A percentile compares a stretch with the other conserved stretches of the same genome.
Conservation (phyloP, 2,113 vertebrate species). For the Cathartes aura region DNA sequence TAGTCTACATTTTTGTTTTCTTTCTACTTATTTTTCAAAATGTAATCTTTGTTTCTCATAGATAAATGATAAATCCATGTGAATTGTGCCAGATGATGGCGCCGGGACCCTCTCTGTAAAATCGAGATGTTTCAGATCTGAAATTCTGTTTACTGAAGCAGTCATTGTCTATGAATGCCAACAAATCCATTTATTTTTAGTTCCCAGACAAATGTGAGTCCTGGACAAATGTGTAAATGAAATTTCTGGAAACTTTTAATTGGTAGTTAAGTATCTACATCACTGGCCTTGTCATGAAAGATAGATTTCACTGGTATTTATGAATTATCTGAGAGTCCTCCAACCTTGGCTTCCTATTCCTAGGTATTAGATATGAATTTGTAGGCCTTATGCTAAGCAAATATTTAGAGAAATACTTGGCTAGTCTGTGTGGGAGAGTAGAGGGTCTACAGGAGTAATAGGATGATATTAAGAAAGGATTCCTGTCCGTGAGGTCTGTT, state of each 20-base stretch:
- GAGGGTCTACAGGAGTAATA: not conserved
- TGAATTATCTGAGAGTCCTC: not conserved
- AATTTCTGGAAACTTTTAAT: not conserved
- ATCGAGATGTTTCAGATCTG: not conserved
- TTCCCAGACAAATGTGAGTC: not conserved
- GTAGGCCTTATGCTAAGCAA: not conserved
- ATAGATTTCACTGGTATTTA: not conserved
- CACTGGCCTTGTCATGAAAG: rapidly evolving
- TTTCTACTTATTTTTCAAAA: not conserved
- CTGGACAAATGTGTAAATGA: not conserved
- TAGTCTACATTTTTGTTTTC: not conserved
- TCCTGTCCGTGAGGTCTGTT: not conserved
- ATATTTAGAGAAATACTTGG: not conserved
- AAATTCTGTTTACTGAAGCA: not conserved
- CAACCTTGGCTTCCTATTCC: not conserved
- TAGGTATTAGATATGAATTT: not conserved
- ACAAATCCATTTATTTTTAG: not conserved
- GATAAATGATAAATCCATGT: not conserved
- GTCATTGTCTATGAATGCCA: not conserved
- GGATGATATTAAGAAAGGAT: not conserved
- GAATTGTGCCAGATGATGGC: not conserved
- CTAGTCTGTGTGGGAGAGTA: not conserved
- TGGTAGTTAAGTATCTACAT: not conserved
- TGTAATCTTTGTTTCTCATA: not conserved
- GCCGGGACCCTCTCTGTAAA: not conserved